phyloP scores from a whole-genome alignment of 2,797 vertebrate species.

The Cyprinella venusta region DNA sequence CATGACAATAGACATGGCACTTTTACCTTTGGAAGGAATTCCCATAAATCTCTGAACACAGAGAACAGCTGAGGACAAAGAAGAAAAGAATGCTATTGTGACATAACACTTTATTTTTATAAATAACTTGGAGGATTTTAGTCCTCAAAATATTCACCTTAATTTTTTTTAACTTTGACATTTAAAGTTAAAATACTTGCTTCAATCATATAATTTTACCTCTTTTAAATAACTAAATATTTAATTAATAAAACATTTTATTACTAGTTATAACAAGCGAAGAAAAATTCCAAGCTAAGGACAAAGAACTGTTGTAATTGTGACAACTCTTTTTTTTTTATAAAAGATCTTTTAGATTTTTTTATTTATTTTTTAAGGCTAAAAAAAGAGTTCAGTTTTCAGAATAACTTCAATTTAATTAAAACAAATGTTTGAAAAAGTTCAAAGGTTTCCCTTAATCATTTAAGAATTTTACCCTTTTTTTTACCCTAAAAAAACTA shows the following conservation, averaged over 20 bases:
- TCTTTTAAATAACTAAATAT: neutral
- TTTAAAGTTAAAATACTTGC: neutral
- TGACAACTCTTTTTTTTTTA: no score
- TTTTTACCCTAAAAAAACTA: no score
- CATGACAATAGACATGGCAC: constrained; percentile 56
- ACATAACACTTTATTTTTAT: neutral
- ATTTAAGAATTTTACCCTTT: neutral
- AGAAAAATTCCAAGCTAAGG: neutral
- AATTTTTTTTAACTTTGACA: neutral
- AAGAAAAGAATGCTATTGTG: constrained; percentile 2
- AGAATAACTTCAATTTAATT: neutral
- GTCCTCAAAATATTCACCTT: neutral
- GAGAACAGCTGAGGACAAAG: constrained; percentile 60
- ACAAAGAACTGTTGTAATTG: neutral
- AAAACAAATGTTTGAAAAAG: neutral
- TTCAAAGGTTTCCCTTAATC: neutral
- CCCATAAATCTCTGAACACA: constrained; percentile 71
- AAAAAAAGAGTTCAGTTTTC: neutral
- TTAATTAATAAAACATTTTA: no score
- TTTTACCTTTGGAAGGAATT: constrained; percentile 50
- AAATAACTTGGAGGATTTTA: neutral
- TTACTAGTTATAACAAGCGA: neutral
- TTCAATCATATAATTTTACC: neutral
- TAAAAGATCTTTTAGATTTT: no score
- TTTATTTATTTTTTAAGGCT: neutral